These are phyloP conservation scores for Scalopus aquaticus DNA, from an alignment of 2,113 vertebrate genomes.

Conservation along the genomic window DNA sequence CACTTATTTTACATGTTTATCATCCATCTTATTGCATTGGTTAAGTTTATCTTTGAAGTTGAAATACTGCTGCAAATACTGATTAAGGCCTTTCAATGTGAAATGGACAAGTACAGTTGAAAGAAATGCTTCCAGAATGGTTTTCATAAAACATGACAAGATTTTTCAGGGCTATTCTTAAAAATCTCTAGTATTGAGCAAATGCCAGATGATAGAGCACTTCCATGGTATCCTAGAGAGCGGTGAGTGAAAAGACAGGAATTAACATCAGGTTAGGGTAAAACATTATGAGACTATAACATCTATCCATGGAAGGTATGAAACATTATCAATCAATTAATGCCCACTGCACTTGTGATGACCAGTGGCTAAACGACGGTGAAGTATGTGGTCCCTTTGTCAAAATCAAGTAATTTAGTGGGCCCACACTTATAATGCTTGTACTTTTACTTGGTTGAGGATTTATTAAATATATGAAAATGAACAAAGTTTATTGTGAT, in stretches of 20 bases:
- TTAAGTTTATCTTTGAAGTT: slow-evolving; percentile 4
- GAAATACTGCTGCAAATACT: not conserved
- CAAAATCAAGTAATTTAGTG: not conserved
- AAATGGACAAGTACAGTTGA: not conserved
- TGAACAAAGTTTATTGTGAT: not conserved
- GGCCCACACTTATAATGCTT: not conserved
- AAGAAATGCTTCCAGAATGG: not conserved
- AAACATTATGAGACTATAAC: not conserved
- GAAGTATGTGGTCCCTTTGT: not conserved
- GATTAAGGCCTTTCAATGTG: not conserved
- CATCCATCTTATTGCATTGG: not conserved
- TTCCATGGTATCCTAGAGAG: not conserved
- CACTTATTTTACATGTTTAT: not conserved
- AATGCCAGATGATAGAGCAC: not conserved
- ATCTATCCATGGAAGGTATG: not conserved
- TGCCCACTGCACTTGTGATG: too few relatives aligned
- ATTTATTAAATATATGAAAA: slow-evolving; percentile 4
- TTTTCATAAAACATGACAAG: not conserved
- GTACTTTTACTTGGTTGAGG: not conserved
- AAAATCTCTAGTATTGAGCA: not conserved
- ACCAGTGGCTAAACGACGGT: not conserved
- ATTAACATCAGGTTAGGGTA: not conserved
- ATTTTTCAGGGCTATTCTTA: not conserved
- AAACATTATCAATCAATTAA: not conserved
- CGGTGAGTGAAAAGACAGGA: not conserved